A percentile compares a stretch with the other conserved stretches of the same genome.
phyloP scores from a whole-genome alignment of 2,797 vertebrate genomes.

The Pantherophis vulpinus region DNA sequence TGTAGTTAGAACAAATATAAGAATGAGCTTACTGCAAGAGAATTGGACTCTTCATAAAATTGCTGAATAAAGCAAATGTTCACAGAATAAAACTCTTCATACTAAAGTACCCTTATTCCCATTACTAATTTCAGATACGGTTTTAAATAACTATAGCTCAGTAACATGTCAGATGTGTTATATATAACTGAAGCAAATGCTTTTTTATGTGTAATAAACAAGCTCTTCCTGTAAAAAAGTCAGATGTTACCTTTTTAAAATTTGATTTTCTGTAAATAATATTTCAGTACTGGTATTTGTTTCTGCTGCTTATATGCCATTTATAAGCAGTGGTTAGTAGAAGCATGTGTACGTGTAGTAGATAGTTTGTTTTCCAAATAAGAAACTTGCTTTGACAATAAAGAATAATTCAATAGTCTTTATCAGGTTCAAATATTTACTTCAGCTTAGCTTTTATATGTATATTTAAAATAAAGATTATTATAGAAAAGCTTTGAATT shows the following conservation, averaged over 20 bases:
- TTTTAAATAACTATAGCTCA: conserved; percentile 24
- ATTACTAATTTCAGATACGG: background rate
- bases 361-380: background rate
- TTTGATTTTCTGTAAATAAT: background rate
- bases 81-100: background rate
- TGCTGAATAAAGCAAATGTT: background rate
- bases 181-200: background rate
- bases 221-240: background rate
- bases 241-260: background rate
- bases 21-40: background rate
- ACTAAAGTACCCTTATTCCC: background rate
- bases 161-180: background rate
- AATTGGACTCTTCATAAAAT: background rate
- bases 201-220: background rate
- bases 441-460: background rate
- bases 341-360: background rate
- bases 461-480: background rate
- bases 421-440: background rate
- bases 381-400: background rate
- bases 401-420: background rate
- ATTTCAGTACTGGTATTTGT: background rate
- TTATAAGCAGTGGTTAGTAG: background rate
- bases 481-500: background rate
- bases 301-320: background rate
- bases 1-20: background rate